Evolutionary conservation across 2,888 invertebrate genomes (phyloP), one percentile per base, ranked within the genome.

Genomic region (Clistopyga incitator): DNA sequence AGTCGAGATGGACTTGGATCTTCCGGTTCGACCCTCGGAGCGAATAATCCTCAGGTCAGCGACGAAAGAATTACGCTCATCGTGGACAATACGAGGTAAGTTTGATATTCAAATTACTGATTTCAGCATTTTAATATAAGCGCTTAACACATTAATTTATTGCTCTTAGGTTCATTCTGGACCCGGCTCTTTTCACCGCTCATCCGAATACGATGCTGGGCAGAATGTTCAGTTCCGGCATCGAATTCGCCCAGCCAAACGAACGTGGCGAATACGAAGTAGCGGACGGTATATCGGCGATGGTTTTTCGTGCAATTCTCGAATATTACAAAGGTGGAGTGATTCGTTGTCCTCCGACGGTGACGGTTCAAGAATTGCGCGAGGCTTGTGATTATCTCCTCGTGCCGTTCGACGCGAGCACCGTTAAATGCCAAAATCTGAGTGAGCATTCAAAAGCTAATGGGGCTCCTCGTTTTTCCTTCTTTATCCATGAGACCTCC

Each of bases 131-230:
- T n/a, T n/a, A n/a, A 61, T 42, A 38, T 10, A 8, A 8, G 10
- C n/a, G 0, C 50, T 50, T 47, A 38, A 20, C 13, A 47, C 25
- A 3, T 2, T 13, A 59, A 25, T 61, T 11, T 64, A 1, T 61
- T 61, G 34, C 15, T 64, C 25, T 23, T 20, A 93, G 93, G 86
- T 98, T 98, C 93, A 97, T 99, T 64, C 96, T 99, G 25, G 99
- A 99, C 93, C 98, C 98, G 6, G 96, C 97, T 1, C 95, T 99
- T 84, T 98, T 99, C 91, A 97, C 97, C 11, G 97, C 98, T 2
- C 98, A 99, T 94, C 99, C 99, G 0, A 99, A 99, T 92, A 99
- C 99, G 0, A 99, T 99, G 99, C 94, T 99, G 45, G 99, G 99
- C n/a, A 96, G 98, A 89, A 99, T 99, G 99, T 99, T 99, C 90